Conservation (phyloP, 2,888 invertebrate species). For the Herminia tarsipennalis region DNA sequence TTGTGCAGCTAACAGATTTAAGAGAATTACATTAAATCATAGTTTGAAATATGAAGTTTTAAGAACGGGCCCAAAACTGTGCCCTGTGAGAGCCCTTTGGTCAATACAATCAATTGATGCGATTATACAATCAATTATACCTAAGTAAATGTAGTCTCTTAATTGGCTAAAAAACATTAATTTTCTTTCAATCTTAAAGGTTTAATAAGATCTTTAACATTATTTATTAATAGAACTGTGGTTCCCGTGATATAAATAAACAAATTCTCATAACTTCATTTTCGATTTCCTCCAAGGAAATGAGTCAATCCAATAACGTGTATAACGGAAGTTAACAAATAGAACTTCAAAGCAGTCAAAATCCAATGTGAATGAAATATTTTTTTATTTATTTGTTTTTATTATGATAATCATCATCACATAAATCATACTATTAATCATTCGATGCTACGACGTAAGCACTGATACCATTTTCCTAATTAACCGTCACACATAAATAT, state of each 20-base stretch:
- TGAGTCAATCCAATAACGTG: constrained; percentile 29
- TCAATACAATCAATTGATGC: constrained; percentile 27
- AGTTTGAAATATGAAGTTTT: neutral
- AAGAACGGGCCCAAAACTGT: neutral
- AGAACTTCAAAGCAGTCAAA: constrained; percentile 41
- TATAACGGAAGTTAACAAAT: constrained; percentile 43
- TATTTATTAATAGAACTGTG: too few relatives aligned
- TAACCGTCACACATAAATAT: constrained; percentile 23
- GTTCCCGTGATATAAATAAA: too few relatives aligned
- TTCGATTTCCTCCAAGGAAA: constrained; percentile 27
- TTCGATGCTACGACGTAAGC: constrained; percentile 46
- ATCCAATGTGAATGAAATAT: constrained; percentile 29
- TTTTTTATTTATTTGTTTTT: constrained; percentile 45
- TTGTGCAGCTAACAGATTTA: neutral
- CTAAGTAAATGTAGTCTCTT: too few relatives aligned
- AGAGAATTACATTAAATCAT: neutral
- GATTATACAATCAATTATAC: too few relatives aligned
- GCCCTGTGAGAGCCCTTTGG: neutral
- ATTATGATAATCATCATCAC: constrained; percentile 43
- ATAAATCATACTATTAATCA: constrained; percentile 65
- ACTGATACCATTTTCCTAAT: constrained; percentile 54
- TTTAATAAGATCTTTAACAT: too few relatives aligned
- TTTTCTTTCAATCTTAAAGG: too few relatives aligned
- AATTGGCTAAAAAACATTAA: too few relatives aligned
- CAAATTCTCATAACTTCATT: too few relatives aligned